Percentiles rank a stretch among this genome's conserved stretches.
Conservation (phyloP, 2,888 invertebrate genomes). For the Margaritifera margaritifera region DNA sequence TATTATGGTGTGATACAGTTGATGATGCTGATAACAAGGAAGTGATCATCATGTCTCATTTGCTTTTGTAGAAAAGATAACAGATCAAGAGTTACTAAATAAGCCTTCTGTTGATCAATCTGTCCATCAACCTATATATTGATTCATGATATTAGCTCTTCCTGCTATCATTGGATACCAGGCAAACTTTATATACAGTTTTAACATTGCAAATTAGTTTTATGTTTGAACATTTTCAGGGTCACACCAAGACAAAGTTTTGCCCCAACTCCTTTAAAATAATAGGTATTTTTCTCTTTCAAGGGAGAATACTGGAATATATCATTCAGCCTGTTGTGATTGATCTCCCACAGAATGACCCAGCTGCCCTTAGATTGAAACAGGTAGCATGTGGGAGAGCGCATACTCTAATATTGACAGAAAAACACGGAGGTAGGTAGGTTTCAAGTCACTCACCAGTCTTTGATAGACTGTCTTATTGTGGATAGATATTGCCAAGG, state of each 20-base stretch:
- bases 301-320: slow-evolving; percentile 65
- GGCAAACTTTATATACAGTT: not conserved
- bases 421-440: slow-evolving; percentile 79
- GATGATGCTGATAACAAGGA: too few species aligned
- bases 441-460: not conserved
- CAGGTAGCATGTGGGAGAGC: slow-evolving; percentile 87
- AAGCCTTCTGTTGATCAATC: too few species aligned
- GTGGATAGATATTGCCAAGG: too few species aligned
- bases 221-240: not conserved
- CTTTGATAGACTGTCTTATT: not conserved
- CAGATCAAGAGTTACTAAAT: too few species aligned
- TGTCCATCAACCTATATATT: too few species aligned
- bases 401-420: slow-evolving; percentile 86
- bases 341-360: slow-evolving; percentile 61
- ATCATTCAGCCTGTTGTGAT: slow-evolving; percentile 70
- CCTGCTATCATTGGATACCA: too few species aligned
- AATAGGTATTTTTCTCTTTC: not conserved
- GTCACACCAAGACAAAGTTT: not conserved
- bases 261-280: too few species aligned
- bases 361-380: slow-evolving; percentile 55
- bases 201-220: not conserved
- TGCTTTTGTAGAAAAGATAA: too few species aligned
- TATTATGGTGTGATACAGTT: too few species aligned
- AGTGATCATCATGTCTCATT: too few species aligned
- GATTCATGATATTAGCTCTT: too few species aligned